Evolutionary conservation across 37 sponge, comb jelly and placozoan species (phyloP).

Genomic region (Hormiphora californensis): DNA sequence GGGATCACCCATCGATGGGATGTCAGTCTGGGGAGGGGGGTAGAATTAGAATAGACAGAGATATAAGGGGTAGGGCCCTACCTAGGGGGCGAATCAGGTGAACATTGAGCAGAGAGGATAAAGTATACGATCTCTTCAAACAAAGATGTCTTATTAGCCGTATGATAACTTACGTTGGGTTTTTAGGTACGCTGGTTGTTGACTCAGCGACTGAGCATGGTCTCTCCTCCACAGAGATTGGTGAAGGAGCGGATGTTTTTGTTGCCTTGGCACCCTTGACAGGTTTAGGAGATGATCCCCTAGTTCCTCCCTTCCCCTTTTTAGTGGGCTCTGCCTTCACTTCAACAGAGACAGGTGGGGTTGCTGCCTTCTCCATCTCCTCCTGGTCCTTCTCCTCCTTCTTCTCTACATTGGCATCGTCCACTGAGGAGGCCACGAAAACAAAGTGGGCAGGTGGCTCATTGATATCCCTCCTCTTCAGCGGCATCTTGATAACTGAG

Average conservation of each 20-base stretch:
- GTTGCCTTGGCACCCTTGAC: conserved; percentile 22
- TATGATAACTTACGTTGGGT: conserved; percentile 10
- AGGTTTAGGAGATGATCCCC: conserved; percentile 46
- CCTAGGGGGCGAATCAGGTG: too few relatives aligned
- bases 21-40: conserved; percentile 58
- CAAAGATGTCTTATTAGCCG: too few relatives aligned
- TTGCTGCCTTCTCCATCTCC: conserved; percentile 18
- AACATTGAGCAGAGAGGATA: too few relatives aligned
- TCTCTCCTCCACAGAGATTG: conserved; percentile 48
- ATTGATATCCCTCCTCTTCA: conserved; percentile 58
- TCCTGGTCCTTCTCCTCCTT: conserved; percentile 45
- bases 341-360: conserved; percentile 40
- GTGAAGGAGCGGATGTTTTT: conserved; percentile 44
- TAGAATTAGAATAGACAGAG: too few relatives aligned
- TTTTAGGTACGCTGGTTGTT: conserved; percentile 1
- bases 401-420: conserved; percentile 61
- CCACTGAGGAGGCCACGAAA: conserved; percentile 68
- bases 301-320: conserved; percentile 24
- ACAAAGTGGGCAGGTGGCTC: conserved; percentile 44
- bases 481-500: conserved; percentile 69
- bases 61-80: too few relatives aligned
- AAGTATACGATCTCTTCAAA: too few relatives aligned
- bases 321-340: background rate
- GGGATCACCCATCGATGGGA: conserved; percentile 88
- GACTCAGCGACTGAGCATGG: conserved; percentile 48